phyloP scores from a whole-genome alignment of 2,888 invertebrate species.

The Argyresthia albistria region DNA sequence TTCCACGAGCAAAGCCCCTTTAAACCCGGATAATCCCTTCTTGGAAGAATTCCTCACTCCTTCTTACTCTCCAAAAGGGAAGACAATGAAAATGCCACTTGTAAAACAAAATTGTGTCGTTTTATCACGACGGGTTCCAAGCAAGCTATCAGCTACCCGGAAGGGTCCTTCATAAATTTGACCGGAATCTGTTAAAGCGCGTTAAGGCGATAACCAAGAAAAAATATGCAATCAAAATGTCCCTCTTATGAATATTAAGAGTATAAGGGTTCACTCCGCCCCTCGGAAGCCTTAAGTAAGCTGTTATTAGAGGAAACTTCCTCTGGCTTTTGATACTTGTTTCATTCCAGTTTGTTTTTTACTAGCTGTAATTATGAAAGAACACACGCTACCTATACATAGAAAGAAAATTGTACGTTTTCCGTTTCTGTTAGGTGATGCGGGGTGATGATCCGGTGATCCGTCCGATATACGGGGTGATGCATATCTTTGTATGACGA shows the following conservation, averaged over 20 bases:
- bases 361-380: not conserved
- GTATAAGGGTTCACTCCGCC: slow-evolving; percentile 25
- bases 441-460: too few species aligned
- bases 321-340: slow-evolving; percentile 20
- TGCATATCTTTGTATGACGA: too few species aligned
- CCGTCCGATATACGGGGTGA: too few species aligned
- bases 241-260: slow-evolving; percentile 34
- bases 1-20: not conserved
- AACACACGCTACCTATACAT: not conserved
- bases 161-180: slow-evolving; percentile 20
- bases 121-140: slow-evolving; percentile 12
- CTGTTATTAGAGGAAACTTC: slow-evolving; percentile 34
- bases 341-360: not conserved
- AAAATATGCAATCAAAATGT: slow-evolving; percentile 22
- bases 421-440: not conserved
- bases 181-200: slow-evolving; percentile 17
- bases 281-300: slow-evolving; percentile 27
- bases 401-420: not conserved
- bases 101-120: slow-evolving; percentile 1
- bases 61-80: slow-evolving; percentile 2
- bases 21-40: not conserved
- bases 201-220: slow-evolving; percentile 15
- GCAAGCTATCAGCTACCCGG: slow-evolving; percentile 10
- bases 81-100: too few species aligned
- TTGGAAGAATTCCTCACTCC: not conserved